Base-by-base conservation (phyloP, 2,113 vertebrate species). In the Oenanthe melanoleuca region DNA sequence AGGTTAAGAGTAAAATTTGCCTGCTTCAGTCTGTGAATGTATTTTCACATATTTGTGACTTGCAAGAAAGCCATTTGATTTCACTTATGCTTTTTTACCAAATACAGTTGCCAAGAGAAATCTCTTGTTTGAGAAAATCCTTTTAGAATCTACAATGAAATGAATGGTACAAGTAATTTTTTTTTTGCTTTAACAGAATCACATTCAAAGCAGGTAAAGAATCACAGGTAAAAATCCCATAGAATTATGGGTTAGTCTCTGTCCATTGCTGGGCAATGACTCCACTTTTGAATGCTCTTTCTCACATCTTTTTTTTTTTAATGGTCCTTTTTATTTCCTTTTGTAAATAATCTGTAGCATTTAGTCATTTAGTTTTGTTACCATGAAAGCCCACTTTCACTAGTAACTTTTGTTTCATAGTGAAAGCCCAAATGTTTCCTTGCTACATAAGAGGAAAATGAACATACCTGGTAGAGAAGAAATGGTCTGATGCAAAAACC, bases 61-160 rank as follows among this genome's bases (percentile, higher is more conserved):
- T 89, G 14, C 14, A 80, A 56, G 29, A 93, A 75, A 22, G 24
- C 5, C 17, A 34, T 78, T 80, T 86, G 53, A 78, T 71, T 94
- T 93, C 45, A 71, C 16, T 94, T 84, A 29, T 0, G 0, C 15
- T 45, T 72, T 40, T 26, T 86, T 70, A 50, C 38, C 23, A 59
- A 80, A 59, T 47, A 24, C 9, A 34, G 5, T 22, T 74, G 26
- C 31, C 52, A 61, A 80, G 38, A 89, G 33, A 91, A 78, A 56
- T 56, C 13, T 69, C 15, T 81, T 78, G 14, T 65, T 85, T 89
- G 57, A 82, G 38, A 85, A 94, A 92, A 79, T 78, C 10, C 17
- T 65, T 22, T 83, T 77, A 79, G 44, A 75, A 92, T 22, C 33
- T 50, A 33, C 34, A 84, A 11, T 75, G 29, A 81, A 92, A 89